Conservation (phyloP, 2,797 vertebrate genomes). For the Poliocrania exsul region DNA sequence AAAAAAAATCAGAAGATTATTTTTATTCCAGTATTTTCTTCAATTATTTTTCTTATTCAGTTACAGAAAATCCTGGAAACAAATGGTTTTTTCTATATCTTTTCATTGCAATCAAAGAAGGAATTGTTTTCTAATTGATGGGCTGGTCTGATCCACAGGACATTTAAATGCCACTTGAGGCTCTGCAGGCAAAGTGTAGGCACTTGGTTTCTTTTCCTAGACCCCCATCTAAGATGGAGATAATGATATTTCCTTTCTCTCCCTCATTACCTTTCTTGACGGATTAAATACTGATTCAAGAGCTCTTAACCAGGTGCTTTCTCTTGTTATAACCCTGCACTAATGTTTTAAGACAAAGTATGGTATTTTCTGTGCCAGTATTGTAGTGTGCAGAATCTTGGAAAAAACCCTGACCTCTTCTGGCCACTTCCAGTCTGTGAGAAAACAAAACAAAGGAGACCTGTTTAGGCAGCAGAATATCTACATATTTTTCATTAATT, state of each 20-base stretch:
- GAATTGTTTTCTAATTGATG: background rate
- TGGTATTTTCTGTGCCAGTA: background rate
- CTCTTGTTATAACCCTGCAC: accelerated
- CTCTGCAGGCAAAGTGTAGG: background rate
- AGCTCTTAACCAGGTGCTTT: background rate
- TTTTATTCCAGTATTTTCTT: background rate
- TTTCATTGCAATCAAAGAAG: background rate
- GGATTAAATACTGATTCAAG: conserved; percentile 25
- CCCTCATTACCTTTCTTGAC: background rate
- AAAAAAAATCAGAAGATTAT: background rate
- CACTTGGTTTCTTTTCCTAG: background rate
- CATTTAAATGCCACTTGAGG: background rate
- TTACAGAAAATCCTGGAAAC: background rate
- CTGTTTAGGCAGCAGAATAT: background rate
- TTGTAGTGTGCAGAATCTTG: background rate
- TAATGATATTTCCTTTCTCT: background rate
- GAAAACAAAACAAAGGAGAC: background rate
- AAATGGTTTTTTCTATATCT: background rate
- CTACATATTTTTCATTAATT: background rate
- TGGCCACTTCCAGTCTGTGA: background rate
- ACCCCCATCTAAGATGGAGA: background rate
- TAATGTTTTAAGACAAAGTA: background rate
- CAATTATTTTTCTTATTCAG: background rate
- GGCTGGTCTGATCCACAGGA: background rate
- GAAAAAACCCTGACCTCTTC: background rate